These are phyloP conservation scores for Polyommatus iphigenia DNA, from an alignment of 2,888 invertebrate genomes.

Conservation along the genomic window DNA sequence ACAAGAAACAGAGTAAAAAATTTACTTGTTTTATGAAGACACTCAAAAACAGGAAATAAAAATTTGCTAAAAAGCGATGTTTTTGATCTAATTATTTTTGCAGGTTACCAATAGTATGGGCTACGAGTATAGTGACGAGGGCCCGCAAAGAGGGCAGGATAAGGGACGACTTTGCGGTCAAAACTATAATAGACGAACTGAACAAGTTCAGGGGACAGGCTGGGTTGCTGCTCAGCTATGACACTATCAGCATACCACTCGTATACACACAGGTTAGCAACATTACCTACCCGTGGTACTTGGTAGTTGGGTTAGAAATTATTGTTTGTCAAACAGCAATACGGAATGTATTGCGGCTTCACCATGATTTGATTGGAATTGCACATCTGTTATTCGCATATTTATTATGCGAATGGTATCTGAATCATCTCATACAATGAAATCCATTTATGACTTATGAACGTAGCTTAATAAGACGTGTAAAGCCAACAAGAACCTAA, in stretches of 20 bases:
- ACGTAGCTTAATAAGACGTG: neutral
- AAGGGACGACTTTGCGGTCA: constrained; percentile 94
- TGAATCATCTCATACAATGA: neutral
- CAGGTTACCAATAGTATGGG: constrained; percentile 94
- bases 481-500: neutral
- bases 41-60: neutral
- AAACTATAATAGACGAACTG: constrained; percentile 92
- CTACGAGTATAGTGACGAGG: constrained; percentile 92
- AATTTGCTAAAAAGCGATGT: neutral
- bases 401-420: neutral
- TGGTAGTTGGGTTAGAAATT: neutral
- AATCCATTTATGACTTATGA: neutral
- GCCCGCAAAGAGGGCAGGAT: constrained; percentile 95
- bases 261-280: constrained; percentile 87
- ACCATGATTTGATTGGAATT: neutral
- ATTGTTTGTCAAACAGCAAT: neutral
- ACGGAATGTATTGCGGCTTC: neutral
- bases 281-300: neutral
- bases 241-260: constrained; percentile 89
- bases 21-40: neutral
- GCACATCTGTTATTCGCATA: neutral
- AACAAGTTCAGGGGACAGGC: constrained; percentile 91
- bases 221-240: constrained; percentile 87
- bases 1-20: neutral
- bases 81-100: constrained; percentile 37